These are phyloP conservation scores for Dorcus hopei DNA, from an alignment of 2,888 invertebrate genomes.

Conservation along the genomic window DNA sequence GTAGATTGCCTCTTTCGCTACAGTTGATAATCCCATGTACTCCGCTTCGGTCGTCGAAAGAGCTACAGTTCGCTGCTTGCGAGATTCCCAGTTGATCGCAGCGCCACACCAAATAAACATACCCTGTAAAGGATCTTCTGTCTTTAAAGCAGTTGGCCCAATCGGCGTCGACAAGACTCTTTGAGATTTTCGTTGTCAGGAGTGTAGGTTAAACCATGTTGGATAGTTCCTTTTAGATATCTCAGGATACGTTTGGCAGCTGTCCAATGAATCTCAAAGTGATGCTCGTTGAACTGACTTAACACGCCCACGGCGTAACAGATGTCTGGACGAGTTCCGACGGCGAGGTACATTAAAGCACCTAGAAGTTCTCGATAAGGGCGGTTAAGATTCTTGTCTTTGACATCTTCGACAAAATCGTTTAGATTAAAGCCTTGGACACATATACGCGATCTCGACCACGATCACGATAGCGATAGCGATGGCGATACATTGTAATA, in stretches of 20 bases:
- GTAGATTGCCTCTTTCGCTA: constrained; percentile 18
- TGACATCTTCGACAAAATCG: no score
- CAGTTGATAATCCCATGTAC: constrained; percentile 32
- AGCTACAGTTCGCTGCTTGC: constrained; percentile 35
- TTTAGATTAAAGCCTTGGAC: no score
- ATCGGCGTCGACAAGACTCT: constrained; percentile 31
- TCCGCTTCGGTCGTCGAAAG: constrained; percentile 34
- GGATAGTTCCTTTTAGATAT: constrained; percentile 24
- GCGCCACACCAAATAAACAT: constrained; percentile 27
- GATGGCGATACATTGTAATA: no score
- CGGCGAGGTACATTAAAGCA: constrained; percentile 22
- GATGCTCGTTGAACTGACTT: constrained; percentile 20
- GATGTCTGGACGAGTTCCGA: constrained; percentile 27
- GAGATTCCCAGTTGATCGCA: constrained; percentile 20
- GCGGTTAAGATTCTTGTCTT: no score
- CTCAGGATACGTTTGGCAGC: constrained; percentile 21
- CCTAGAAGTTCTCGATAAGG: no score
- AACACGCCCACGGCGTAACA: constrained; percentile 24
- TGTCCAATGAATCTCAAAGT: constrained; percentile 21
- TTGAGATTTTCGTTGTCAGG: constrained; percentile 13
- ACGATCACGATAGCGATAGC: no score
- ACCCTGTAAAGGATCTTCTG: constrained; percentile 15
- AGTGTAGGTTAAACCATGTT: no score
- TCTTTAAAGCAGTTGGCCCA: constrained; percentile 23
- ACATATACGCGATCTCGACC: no score